Evolutionary conservation across 2,888 invertebrate species (phyloP), one percentile per base, ranked within the genome.

Genomic region (Melanostoma scalare): DNA sequence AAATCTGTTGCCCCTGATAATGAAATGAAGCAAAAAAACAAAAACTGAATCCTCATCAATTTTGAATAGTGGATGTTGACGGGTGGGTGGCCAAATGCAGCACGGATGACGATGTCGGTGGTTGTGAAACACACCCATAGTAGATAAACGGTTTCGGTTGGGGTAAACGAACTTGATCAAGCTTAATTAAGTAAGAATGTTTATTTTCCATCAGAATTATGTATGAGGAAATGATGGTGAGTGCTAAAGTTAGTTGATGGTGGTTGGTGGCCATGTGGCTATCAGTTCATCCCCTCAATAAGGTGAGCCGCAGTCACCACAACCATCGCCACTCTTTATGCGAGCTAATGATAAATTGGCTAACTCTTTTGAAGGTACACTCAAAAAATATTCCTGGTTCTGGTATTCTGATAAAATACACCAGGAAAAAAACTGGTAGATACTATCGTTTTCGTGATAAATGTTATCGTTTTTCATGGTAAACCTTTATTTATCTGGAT

Each of bases 111-210:
- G 38, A 46, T 40, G 5, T 20, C 42, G 58, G 58, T 63, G 67
- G 55, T 58, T 73, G 73, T 46, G 38, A 68, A 82, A 82, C 82
- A 82, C 82, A 77, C 82, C 82, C 68, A 20, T 20, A 77, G 63
- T 63, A 55, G 68, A 82, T 82, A 77, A 77, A 82, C 77, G 77
- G 77, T 82, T 73, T 77, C 69, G 50, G 77, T 50, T 56, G 68
- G 68, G 82, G 82, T 82, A 82, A 82, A 82, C 73, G 82, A 82
- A 82, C 82, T 77, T 73, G 82, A 82, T 82, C 73, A 73, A 77
- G 82, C 82, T 82, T 82, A 77, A 82, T 82, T 82, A 82, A 82
- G 82, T 77, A 77, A 77, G 82, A 63, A 82, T 82, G 82, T 82
- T 77, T 82, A 68, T 82, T 63, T 73, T 82, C 52, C 77, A 63